A percentile compares a stretch with the other conserved stretches of the same genome.
These are phyloP conservation scores for Dynastes tityus DNA, from an alignment of 2,888 invertebrate species.

Conservation along the genomic window DNA sequence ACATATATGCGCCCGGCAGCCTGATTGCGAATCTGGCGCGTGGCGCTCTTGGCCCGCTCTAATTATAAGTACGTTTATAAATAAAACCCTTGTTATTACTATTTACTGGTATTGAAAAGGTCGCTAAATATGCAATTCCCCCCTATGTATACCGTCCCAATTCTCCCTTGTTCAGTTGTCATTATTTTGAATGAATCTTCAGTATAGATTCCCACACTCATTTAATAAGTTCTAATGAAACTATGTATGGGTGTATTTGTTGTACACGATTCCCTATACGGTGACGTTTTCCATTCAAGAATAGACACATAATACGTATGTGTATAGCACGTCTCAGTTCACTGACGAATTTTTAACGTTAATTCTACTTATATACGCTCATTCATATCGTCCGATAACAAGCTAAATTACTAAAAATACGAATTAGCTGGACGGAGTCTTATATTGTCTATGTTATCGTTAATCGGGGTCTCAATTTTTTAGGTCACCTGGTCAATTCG, in stretches of 20 bases:
- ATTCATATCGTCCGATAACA: constrained; percentile 27
- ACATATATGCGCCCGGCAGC: no score
- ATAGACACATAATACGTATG: neutral
- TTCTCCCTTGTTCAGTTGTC: neutral
- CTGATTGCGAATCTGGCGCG: no score
- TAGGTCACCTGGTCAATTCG: constrained; percentile 41
- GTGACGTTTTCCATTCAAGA: constrained; percentile 4
- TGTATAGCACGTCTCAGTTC: neutral
- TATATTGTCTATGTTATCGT: neutral
- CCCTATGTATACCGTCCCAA: neutral
- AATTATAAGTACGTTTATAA: no score
- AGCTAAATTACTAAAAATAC: constrained; percentile 40
- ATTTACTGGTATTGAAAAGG: no score
- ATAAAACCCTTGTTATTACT: no score
- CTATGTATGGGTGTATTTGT: neutral
- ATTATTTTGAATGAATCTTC: neutral
- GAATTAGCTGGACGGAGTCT: constrained; percentile 3
- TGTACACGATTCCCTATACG: neutral
- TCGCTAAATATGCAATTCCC: neutral
- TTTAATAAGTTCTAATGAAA: neutral
- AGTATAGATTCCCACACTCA: neutral
- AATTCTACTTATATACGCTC: constrained; percentile 28
- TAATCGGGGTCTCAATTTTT: constrained; percentile 30
- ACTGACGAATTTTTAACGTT: constrained; percentile 19
- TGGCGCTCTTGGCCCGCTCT: no score